phyloP scores from a whole-genome alignment of 2,888 invertebrate genomes.

The Embidobia sp. region DNA sequence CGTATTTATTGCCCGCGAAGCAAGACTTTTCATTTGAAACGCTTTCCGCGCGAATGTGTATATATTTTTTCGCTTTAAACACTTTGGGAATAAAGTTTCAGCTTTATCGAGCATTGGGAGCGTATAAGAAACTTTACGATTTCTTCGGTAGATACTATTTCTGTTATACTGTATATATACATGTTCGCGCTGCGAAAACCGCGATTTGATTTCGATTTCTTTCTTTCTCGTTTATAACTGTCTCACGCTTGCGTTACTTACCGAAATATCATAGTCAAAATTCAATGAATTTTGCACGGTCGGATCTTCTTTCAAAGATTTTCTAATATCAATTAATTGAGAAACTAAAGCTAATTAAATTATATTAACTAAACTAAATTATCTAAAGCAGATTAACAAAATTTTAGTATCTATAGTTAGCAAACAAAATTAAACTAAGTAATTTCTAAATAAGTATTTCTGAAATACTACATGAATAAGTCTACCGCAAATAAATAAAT shows the following conservation, averaged over 20 bases:
- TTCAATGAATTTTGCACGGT: too few species aligned
- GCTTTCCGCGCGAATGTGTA: conserved; percentile 34
- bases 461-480: too few species aligned
- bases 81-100: conserved; percentile 54
- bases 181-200: conserved; percentile 28
- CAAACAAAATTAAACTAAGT: too few species aligned
- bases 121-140: conserved; percentile 54
- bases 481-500: too few species aligned
- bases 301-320: too few species aligned
- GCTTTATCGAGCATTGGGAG: conserved; percentile 48
- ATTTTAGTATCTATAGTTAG: too few species aligned
- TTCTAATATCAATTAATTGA: too few species aligned
- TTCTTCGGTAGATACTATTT: conserved; percentile 44
- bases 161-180: conserved; percentile 18
- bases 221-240: conserved; percentile 46
- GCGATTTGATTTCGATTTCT: conserved; percentile 55
- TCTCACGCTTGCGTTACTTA: conserved; percentile 32
- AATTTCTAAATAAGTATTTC: too few species aligned
- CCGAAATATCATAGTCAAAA: conserved; percentile 36
- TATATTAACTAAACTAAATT: too few species aligned
- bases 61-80: conserved; percentile 53
- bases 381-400: too few species aligned
- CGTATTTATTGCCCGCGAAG: conserved; percentile 37
- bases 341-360: too few species aligned
- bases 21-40: conserved; percentile 45